phyloP scores from a whole-genome alignment of 2,113 vertebrate genomes.

The Coptodon bakossiorum region DNA sequence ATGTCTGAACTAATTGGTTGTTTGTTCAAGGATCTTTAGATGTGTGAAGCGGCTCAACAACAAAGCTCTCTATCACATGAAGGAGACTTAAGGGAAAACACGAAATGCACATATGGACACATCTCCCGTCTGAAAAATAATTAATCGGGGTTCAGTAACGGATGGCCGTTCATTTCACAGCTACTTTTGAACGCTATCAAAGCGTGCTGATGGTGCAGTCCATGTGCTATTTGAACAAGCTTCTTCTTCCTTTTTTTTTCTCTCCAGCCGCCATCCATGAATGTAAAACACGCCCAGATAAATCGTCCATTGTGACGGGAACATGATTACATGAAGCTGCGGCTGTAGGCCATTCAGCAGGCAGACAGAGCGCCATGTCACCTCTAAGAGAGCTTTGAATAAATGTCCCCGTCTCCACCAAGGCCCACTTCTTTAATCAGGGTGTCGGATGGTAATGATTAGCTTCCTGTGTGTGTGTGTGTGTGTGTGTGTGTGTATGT shows the following conservation, averaged over 20 bases:
- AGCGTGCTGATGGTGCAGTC: neutral
- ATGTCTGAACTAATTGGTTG: neutral
- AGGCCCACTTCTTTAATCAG: constrained; percentile 68
- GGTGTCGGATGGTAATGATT: constrained; percentile 61
- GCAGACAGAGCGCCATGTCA: constrained; percentile 56
- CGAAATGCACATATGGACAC: neutral
- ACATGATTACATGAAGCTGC: constrained; percentile 63
- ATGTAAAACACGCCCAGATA: constrained; percentile 47
- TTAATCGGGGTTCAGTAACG: accelerated
- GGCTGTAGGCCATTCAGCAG: constrained; percentile 52
- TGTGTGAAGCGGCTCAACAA: neutral
- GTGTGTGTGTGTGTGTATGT: neutral
- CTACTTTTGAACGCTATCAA: neutral
- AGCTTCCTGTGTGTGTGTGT: constrained; percentile 47
- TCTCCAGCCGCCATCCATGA: neutral
- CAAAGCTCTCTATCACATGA: neutral
- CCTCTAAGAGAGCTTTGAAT: constrained; percentile 62
- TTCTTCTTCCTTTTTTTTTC: neutral
- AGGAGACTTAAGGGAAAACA: neutral
- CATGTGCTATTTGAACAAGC: constrained; percentile 26
- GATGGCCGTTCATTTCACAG: neutral
- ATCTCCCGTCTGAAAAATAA: neutral
- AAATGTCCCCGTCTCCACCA: constrained; percentile 57
- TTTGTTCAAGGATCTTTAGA: neutral
- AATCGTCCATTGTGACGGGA: constrained; percentile 58